phyloP scores from a whole-genome alignment of 2,113 vertebrate species.

The Cephalopterus ornatus region DNA sequence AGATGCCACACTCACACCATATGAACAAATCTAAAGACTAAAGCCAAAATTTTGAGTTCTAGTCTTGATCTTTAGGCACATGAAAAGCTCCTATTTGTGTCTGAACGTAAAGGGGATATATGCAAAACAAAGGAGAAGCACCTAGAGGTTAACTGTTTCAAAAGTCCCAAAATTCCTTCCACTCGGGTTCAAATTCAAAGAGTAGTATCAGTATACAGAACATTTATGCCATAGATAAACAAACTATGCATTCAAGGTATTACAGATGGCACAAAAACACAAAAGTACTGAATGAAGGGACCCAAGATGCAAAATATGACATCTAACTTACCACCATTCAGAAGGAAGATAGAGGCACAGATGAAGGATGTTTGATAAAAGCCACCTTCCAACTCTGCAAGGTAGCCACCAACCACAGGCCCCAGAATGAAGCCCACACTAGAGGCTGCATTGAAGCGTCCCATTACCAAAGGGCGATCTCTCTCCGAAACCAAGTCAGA shows the following conservation, averaged over 20 bases:
- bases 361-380: conserved; percentile 86
- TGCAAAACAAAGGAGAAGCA: neutral
- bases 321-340: conserved; percentile 85
- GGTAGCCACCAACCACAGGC: conserved; percentile 90
- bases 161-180: neutral
- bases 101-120: neutral
- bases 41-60: neutral
- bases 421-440: conserved; percentile 93
- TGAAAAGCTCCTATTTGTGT: neutral
- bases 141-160: neutral
- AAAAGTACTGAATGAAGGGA: neutral
- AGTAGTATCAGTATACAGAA: neutral
- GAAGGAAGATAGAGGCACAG: conserved; percentile 88
- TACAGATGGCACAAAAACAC: neutral
- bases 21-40: neutral
- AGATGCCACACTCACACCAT: neutral
- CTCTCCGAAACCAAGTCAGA: conserved; percentile 88
- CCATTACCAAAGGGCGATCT: conserved; percentile 90
- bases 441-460: conserved; percentile 90
- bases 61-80: neutral
- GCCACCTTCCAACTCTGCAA: conserved; percentile 86
- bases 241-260: neutral
- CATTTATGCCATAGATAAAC: neutral
- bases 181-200: neutral
- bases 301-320: neutral